Conservation (phyloP, 1,140 invertebrate species). For the Zaprionus ornatus region DNA sequence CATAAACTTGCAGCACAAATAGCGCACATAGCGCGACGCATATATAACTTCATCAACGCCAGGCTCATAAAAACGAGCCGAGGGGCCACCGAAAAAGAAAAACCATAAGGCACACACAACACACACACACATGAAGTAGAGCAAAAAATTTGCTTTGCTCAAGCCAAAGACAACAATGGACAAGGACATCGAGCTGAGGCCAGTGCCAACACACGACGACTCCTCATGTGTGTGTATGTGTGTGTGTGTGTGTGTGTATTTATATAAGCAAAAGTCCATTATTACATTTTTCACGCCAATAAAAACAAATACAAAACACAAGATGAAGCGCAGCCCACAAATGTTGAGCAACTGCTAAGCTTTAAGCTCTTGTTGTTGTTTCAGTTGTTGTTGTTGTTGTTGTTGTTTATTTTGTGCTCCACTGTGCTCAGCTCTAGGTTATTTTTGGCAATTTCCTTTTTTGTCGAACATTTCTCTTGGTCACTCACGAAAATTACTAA, state of each 20-base stretch:
- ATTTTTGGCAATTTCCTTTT: conserved; percentile 66
- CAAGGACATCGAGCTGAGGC: conserved; percentile 33
- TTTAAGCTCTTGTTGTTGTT: conserved; percentile 22
- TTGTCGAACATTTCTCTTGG: conserved; percentile 44
- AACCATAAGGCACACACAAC: conserved; percentile 48
- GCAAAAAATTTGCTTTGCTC: conserved; percentile 22
- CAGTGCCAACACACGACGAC: conserved; percentile 27
- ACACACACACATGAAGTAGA: conserved; percentile 30
- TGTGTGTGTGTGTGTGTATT: neutral
- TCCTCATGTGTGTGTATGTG: neutral
- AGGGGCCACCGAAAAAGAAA: conserved; percentile 20
- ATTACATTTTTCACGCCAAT: conserved; percentile 80
- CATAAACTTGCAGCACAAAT: conserved; percentile 45
- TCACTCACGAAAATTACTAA: conserved; percentile 77
- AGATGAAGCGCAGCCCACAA: conserved; percentile 23
- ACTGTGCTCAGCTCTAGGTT: conserved; percentile 12
- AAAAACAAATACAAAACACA: conserved; percentile 73
- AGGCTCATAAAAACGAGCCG: conserved; percentile 35
- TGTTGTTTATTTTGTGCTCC: neutral
- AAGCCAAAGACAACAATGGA: conserved; percentile 21
- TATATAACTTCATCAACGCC: conserved; percentile 72
- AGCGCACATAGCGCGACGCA: conserved; percentile 16
- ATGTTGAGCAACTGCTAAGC: conserved; percentile 59
- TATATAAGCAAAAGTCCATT: conserved; percentile 51
- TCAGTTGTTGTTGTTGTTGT: conserved; percentile 15